Conservation (phyloP, 1,140 invertebrate species). For the Cydia fagiglandana region DNA sequence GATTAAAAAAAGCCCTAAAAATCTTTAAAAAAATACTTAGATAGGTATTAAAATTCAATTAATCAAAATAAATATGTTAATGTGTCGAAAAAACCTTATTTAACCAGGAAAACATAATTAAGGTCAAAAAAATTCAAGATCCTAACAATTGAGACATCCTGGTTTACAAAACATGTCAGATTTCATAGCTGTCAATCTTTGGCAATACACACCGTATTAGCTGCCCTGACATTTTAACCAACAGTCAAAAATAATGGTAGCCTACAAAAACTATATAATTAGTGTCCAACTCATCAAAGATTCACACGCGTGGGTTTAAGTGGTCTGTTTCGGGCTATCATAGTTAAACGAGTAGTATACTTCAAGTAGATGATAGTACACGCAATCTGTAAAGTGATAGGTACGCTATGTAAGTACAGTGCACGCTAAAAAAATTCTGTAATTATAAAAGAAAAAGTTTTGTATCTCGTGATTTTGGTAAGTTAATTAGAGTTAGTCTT, state of each 20-base stretch:
- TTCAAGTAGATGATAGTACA: too few species aligned
- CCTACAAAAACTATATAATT: constrained; percentile 10
- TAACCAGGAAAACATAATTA: not conserved
- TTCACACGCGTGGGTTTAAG: constrained; percentile 1
- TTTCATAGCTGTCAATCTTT: not conserved
- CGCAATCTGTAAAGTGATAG: too few species aligned
- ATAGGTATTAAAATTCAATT: too few species aligned
- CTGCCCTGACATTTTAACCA: constrained; percentile 9
- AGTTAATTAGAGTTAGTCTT: too few species aligned
- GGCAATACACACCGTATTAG: not conserved
- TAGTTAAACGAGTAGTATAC: constrained; percentile 8
- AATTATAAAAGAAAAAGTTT: too few species aligned
- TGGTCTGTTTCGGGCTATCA: not conserved
- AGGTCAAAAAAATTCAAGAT: not conserved
- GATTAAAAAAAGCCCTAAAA: too few species aligned
- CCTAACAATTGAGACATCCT: not conserved
- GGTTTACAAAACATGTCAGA: constrained; percentile 12
- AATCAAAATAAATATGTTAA: not conserved
- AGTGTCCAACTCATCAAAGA: not conserved
- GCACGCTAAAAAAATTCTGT: too few species aligned
- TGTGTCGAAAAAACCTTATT: not conserved
- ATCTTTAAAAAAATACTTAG: too few species aligned
- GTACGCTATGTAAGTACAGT: too few species aligned
- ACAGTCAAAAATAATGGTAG: constrained; percentile 11
- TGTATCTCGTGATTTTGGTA: too few species aligned